Evolutionary conservation across 1,140 invertebrate genomes (phyloP).

Genomic region (Idris sp.): DNA sequence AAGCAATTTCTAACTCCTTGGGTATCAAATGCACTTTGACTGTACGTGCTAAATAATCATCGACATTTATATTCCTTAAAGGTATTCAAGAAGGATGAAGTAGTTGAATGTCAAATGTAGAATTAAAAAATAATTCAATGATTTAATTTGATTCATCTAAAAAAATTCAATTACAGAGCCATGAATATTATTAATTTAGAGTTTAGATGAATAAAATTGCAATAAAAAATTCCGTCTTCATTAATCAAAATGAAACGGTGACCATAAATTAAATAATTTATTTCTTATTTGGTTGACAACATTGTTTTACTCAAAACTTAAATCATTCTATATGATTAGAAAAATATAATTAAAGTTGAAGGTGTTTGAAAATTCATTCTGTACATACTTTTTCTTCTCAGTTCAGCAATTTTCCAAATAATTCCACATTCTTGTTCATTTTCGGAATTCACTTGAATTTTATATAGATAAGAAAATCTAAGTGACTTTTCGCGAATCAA

Average conservation of each 20-base stretch:
- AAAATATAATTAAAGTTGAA: not conserved
- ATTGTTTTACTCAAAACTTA: too few species aligned
- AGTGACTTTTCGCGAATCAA: slow-evolving; percentile 55
- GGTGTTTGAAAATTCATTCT: slow-evolving; percentile 3
- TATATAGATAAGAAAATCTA: slow-evolving; percentile 37
- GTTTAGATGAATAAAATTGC: too few species aligned
- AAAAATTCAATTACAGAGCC: slow-evolving; percentile 9
- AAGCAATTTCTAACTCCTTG: slow-evolving; percentile 12
- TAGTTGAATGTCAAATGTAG: slow-evolving; percentile 24
- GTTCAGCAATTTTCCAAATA: slow-evolving; percentile 36
- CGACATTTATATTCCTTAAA: slow-evolving; percentile 28
- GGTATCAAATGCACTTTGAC: slow-evolving; percentile 4
- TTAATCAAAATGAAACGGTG: too few species aligned
- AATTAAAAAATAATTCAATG: slow-evolving; percentile 19
- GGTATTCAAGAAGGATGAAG: slow-evolving; percentile 16
- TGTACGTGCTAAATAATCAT: slow-evolving; percentile 16
- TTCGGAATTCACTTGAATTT: slow-evolving; percentile 41
- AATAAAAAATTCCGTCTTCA: too few species aligned
- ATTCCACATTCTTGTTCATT: slow-evolving; percentile 39
- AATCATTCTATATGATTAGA: too few species aligned
- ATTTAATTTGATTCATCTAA: slow-evolving; percentile 13
- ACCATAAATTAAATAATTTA: too few species aligned
- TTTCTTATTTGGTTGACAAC: too few species aligned
- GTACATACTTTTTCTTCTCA: slow-evolving; percentile 4
- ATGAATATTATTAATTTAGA: slow-evolving; percentile 5